Conservation (phyloP, 1,140 invertebrate species). For the Oryctes rhinoceros region DNA sequence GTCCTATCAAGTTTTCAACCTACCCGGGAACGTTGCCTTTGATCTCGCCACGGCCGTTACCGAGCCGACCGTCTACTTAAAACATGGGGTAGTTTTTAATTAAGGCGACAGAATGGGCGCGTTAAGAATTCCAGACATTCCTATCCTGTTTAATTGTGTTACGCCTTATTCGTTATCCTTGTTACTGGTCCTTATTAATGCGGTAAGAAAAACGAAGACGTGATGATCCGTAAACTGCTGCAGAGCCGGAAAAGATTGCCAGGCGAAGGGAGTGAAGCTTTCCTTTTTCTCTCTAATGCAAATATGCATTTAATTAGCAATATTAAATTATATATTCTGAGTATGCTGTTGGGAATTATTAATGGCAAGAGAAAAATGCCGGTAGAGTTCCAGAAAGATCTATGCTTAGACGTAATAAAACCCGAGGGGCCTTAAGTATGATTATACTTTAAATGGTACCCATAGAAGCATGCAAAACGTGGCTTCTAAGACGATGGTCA, state of each 20-base stretch:
- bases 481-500: too few species aligned
- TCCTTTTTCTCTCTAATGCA: conserved; percentile 50
- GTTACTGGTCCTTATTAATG: conserved; percentile 43
- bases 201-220: conserved; percentile 34
- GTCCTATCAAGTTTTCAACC: conserved; percentile 46
- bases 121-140: conserved; percentile 60
- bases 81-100: conserved; percentile 61
- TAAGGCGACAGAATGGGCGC: conserved; percentile 59
- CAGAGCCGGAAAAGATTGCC: not conserved
- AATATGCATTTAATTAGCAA: conserved; percentile 59
- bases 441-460: not conserved
- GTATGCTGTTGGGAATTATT: conserved; percentile 44
- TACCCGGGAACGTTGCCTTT: conserved; percentile 6
- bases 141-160: conserved; percentile 57
- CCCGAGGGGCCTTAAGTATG: not conserved
- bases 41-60: conserved; percentile 34
- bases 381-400: not conserved
- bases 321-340: conserved; percentile 59
- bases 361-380: not conserved
- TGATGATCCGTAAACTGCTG: conserved; percentile 21
- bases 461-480: too few species aligned
- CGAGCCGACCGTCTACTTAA: conserved; percentile 47
- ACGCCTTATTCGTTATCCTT: conserved; percentile 51
- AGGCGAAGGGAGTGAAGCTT: conserved; percentile 20
- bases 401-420: not conserved